Percentiles rank a stretch among this genome's conserved stretches.
These are phyloP conservation scores for Lasioglossum baleicum DNA, from an alignment of 1,140 invertebrate genomes.

Conservation along the genomic window DNA sequence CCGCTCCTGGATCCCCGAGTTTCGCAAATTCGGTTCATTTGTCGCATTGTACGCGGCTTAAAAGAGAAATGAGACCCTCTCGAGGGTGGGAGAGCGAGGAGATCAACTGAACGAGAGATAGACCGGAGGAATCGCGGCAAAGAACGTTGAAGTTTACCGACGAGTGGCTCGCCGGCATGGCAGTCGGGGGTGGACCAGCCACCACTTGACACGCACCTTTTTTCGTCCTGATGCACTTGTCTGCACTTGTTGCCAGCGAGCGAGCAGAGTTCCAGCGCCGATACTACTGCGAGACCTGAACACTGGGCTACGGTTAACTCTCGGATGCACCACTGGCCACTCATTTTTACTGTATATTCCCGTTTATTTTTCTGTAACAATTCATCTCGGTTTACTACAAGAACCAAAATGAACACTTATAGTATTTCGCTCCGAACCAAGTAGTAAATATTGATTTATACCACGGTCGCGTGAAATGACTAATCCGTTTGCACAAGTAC, in stretches of 20 bases:
- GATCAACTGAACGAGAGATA: conserved; percentile 48
- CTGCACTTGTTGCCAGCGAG: neutral
- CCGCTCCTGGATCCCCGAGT: conserved; percentile 65
- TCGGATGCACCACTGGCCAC: no score
- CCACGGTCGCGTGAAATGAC: no score
- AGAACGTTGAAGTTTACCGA: conserved; percentile 80
- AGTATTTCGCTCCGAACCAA: no score
- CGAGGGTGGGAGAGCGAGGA: conserved; percentile 26
- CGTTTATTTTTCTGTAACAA: no score
- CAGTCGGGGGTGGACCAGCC: conserved; percentile 23
- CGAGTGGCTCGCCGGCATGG: conserved; percentile 27
- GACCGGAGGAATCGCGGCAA: conserved; percentile 69
- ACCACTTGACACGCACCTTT: conserved; percentile 42
- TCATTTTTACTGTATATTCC: no score
- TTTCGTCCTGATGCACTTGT: conserved; percentile 32
- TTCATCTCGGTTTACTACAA: no score
- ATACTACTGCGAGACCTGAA: no score
- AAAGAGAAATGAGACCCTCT: conserved; percentile 74
- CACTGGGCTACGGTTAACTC: no score
- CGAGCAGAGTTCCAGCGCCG: no score
- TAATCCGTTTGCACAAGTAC: no score
- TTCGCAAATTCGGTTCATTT: conserved; percentile 81
- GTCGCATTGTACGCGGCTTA: conserved; percentile 78
- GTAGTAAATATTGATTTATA: no score
- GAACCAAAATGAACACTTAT: no score